Evolutionary conservation across 2,888 invertebrate genomes (phyloP).

Genomic region (Drosophila tripunctata): DNA sequence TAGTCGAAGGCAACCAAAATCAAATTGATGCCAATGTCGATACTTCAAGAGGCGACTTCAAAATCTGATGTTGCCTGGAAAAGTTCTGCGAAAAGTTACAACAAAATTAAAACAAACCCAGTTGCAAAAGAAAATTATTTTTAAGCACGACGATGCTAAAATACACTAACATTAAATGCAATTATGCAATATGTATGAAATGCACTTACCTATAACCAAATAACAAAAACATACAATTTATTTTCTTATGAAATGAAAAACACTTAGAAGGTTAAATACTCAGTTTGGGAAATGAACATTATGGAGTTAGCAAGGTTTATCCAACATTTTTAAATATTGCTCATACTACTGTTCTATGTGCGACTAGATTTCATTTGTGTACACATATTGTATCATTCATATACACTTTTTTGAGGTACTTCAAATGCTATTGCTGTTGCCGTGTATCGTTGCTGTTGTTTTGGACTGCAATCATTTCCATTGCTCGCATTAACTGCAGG

Average conservation of each 20-base stretch:
- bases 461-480: conserved; percentile 67
- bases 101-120: conserved; percentile 53
- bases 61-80: conserved; percentile 43
- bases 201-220: not conserved
- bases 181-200: not conserved
- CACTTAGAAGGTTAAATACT: too few species aligned
- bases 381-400: not conserved
- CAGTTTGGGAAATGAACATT: too few species aligned
- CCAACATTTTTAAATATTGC: too few species aligned
- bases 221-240: not conserved
- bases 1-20: conserved; percentile 51
- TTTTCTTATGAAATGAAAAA: not conserved
- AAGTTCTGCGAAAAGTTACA: conserved; percentile 47
- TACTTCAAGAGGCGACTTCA: conserved; percentile 66
- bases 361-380: not conserved
- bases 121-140: conserved; percentile 4
- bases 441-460: conserved; percentile 34
- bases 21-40: conserved; percentile 67
- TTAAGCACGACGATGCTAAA: conserved; percentile 24
- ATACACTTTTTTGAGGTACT: conserved; percentile 22
- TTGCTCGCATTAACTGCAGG: conserved; percentile 79
- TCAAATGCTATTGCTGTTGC: conserved; percentile 43
- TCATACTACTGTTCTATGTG: too few species aligned
- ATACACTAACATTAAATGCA: conserved; percentile 21
- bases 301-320: too few species aligned